Evolutionary conservation across 1,140 invertebrate species (phyloP), one percentile per base, ranked within the genome.

Genomic region (Drosophila eugracilis): DNA sequence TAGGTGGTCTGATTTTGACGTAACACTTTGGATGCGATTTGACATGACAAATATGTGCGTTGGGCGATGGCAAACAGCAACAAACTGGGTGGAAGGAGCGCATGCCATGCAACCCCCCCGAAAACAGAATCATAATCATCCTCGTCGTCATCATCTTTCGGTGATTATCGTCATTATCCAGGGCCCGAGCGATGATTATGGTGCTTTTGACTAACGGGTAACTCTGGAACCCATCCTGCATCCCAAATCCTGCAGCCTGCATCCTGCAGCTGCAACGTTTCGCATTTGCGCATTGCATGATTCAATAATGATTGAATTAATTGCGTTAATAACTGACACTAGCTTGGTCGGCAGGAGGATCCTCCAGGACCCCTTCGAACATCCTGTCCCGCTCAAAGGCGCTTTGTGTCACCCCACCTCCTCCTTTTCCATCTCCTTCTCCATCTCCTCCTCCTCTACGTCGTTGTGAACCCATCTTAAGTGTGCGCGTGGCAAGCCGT

Each of bases 261-360:
- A 28, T 14, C 44, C 34, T 41, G 48, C 57, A 15, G 26, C 47
- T 67, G 59, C 63, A 66, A 57, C 73, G 78, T 74, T 88, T 86
- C 79, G 84, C 84, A 83, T 88, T 86, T 86, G 83, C 84, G 83
- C 81, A 88, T 86, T 86, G 81, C 83, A 90, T 90, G 89, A 90
- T 90, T 86, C 89, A 89, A 90, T 90, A 90, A 90, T 90, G 89
- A 90, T 89, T 90, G 89, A 89, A 90, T 90, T 90, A 90, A 90
- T 90, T 91, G 89, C 89, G 89, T 90, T 90, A 90, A 90, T 91
- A 90, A 90, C 85, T 90, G 89, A 90, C 89, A 91, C 89, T 91
- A 88, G 71, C 62, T 32, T 24, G 63, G 34, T n/a, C 22, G 21
- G 53, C 66, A 55, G 63, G 44, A 45, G 58, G 48, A 69, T 36